Evolutionary conservation across 2,797 vertebrate genomes (phyloP).

Genomic region (Discoglossus pictus): DNA sequence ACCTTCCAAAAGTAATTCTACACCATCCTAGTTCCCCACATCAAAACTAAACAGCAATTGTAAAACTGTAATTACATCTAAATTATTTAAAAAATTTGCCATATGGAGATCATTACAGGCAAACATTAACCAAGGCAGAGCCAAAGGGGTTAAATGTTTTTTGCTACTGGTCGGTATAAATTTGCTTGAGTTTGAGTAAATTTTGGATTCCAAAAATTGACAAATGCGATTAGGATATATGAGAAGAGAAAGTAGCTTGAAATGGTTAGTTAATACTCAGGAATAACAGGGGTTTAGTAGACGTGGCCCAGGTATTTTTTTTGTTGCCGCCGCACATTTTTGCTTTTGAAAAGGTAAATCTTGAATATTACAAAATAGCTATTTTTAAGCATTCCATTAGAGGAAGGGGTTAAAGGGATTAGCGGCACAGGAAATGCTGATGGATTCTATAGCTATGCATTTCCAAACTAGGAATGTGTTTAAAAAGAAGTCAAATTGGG

Average conservation of each 20-base stretch:
- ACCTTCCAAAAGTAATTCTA: neutral
- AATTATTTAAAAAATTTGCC: slow-evolving; percentile 1
- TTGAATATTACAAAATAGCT: slow-evolving; percentile 13
- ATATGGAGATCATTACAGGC: too few species aligned
- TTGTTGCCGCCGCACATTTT: neutral
- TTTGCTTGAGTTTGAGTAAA: too few species aligned
- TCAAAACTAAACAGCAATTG: neutral
- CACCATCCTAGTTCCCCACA: neutral
- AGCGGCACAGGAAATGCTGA: slow-evolving; percentile 61
- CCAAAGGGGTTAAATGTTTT: too few species aligned
- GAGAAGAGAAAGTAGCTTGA: neutral
- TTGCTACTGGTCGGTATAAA: too few species aligned
- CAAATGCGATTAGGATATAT: neutral
- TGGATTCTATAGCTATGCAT: slow-evolving; percentile 54
- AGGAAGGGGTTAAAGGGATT: slow-evolving; percentile 66
- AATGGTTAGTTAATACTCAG: neutral
- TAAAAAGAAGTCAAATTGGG: slow-evolving; percentile 66
- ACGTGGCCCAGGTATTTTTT: neutral
- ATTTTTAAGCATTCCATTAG: slow-evolving; percentile 38
- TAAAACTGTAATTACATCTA: neutral
- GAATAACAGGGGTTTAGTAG: neutral
- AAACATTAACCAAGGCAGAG: too few species aligned
- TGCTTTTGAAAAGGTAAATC: neutral
- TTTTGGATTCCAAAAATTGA: neutral
- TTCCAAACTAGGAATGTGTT: slow-evolving; percentile 62